phyloP scores from a whole-genome alignment of 2,888 invertebrate species.

The Drosophila falleni region DNA sequence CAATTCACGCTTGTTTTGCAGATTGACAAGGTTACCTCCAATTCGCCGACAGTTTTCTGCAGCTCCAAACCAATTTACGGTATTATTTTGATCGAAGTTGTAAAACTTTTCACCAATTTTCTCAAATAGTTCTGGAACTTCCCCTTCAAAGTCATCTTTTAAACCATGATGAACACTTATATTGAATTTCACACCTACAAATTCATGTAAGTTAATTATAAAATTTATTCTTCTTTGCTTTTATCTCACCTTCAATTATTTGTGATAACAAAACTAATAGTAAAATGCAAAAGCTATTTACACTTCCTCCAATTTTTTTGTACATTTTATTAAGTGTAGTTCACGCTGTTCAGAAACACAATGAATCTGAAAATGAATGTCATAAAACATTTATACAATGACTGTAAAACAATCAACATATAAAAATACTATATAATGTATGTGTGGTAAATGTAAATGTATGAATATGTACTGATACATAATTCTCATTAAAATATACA shows the following conservation, averaged over 20 bases:
- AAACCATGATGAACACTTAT: neutral
- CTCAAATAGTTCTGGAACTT: constrained; percentile 14
- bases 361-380: neutral
- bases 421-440: neutral
- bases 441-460: neutral
- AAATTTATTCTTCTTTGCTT: neutral
- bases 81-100: neutral
- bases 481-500: neutral
- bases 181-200: neutral
- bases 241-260: constrained; percentile 18
- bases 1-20: constrained; percentile 14
- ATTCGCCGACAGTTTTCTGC: constrained; percentile 17
- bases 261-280: neutral
- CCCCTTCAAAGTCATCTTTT: neutral
- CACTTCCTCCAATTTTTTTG: neutral
- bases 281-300: constrained; percentile 1
- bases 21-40: constrained; percentile 33
- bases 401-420: neutral
- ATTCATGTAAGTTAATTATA: neutral
- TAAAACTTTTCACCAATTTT: constrained; percentile 36
- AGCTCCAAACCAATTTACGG: constrained; percentile 42
- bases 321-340: constrained; percentile 22
- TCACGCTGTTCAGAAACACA: neutral
- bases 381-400: constrained; percentile 32
- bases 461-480: neutral